Conservation (phyloP, 2,888 invertebrate species). For the Dermolepida albohirtum region DNA sequence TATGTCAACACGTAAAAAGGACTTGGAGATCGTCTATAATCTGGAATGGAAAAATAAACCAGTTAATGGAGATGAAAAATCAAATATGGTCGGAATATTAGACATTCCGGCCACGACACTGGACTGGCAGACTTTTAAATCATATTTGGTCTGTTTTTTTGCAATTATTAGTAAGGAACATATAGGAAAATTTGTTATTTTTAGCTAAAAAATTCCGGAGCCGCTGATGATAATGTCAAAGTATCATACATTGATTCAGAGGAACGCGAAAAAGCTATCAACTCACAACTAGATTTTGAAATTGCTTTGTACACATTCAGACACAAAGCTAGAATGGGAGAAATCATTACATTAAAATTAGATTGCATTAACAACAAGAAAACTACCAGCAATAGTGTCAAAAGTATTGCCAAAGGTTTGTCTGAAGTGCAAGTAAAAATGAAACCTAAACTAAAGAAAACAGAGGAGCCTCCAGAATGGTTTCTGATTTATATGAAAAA, state of each 20-base stretch:
- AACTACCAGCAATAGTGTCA: conserved; percentile 9
- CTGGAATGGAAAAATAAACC: conserved; percentile 63
- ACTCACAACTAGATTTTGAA: conserved; percentile 64
- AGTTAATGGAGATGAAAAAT: conserved; percentile 58
- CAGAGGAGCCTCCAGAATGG: conserved; percentile 58
- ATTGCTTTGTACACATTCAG: conserved; percentile 63
- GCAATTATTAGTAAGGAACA: background rate
- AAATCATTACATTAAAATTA: conserved; percentile 60
- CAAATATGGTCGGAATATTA: conserved; percentile 63
- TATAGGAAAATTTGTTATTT: background rate
- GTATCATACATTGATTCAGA: conserved; percentile 64
- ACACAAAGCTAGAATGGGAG: conserved; percentile 60
- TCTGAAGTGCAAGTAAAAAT: conserved; percentile 29
- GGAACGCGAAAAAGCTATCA: conserved; percentile 63
- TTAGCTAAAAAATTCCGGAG: conserved; percentile 64
- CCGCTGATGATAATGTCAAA: conserved; percentile 59
- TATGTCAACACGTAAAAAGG: conserved; percentile 55
- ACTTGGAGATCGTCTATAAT: conserved; percentile 63
- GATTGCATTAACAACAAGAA: conserved; percentile 54
- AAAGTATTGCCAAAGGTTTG: conserved; percentile 37
- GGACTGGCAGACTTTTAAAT: conserved; percentile 64
- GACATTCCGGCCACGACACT: conserved; percentile 64
- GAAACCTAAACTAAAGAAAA: conserved; percentile 11
- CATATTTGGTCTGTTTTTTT: conserved; percentile 62
- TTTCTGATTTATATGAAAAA: conserved; percentile 61